A percentile compares a stretch with the other conserved stretches of the same genome.
These are phyloP conservation scores for Edolisoma coerulescens DNA, from an alignment of 2,113 vertebrate genomes.

Conservation along the genomic window DNA sequence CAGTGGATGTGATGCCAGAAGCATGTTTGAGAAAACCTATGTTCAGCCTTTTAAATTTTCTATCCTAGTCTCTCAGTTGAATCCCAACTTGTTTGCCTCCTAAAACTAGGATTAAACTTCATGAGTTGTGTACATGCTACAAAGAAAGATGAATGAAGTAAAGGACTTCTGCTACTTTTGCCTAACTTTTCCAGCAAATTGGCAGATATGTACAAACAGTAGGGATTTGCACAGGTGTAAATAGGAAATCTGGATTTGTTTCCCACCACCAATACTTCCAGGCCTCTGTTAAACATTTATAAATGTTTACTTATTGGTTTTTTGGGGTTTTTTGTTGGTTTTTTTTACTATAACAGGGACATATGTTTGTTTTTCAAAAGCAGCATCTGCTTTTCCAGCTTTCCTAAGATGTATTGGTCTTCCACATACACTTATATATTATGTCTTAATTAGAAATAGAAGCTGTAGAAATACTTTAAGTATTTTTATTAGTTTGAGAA, in stretches of 20 bases:
- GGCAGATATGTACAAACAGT: not conserved
- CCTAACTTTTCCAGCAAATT: not conserved
- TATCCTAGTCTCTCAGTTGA: not conserved
- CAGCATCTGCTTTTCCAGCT: not conserved
- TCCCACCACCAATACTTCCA: not conserved
- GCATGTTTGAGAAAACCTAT: not conserved
- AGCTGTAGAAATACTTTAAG: not conserved
- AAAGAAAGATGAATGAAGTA: not conserved
- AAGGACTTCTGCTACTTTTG: not conserved
- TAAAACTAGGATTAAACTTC: not conserved
- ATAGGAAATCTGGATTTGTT: not conserved
- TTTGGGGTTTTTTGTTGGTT: not conserved
- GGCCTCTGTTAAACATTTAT: not conserved
- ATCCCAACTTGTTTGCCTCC: not conserved
- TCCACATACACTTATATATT: not conserved
- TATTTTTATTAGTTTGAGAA: not conserved
- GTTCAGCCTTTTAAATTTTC: not conserved
- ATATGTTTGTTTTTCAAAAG: not conserved
- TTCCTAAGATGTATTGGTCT: not conserved
- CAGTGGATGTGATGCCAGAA: not conserved
- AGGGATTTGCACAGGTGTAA: not conserved
- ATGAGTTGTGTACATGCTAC: not conserved
- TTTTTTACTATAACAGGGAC: not conserved
- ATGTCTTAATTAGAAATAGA: not conserved
- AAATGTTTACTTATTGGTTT: not conserved